These are phyloP conservation scores for Montipora sp. DNA, from an alignment of 64 coral and sea anemone species.

Conservation along the genomic window DNA sequence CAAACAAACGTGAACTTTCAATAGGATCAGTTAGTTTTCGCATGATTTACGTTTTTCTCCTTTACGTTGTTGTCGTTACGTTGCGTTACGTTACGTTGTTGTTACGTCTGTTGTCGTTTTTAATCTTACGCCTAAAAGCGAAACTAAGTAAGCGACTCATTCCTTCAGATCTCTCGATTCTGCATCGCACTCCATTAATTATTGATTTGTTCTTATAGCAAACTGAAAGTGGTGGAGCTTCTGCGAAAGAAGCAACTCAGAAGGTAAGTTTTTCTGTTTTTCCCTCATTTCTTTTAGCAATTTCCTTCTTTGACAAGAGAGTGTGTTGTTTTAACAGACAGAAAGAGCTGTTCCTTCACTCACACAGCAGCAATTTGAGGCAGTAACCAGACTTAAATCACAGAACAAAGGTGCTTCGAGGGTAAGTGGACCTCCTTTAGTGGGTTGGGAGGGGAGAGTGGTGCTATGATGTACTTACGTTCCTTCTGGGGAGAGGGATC, in stretches of 20 bases:
- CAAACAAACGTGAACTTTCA: too few relatives aligned
- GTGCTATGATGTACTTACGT: not conserved
- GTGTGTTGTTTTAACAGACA: not conserved
- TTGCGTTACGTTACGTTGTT: too few relatives aligned
- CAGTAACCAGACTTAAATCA: constrained; percentile 37
- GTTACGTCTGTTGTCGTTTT: too few relatives aligned
- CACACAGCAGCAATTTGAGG: constrained; percentile 55
- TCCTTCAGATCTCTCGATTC: not conserved
- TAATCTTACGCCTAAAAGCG: too few relatives aligned
- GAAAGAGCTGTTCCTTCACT: constrained; percentile 33
- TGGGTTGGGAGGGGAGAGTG: not conserved
- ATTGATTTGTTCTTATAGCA: not conserved
- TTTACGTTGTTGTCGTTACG: too few relatives aligned
- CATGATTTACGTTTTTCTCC: too few relatives aligned
- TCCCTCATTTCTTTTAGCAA: not conserved
- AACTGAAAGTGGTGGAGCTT: not conserved
- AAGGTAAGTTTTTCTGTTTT: not conserved
- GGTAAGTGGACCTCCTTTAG: constrained; percentile 29
- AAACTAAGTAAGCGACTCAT: too few relatives aligned
- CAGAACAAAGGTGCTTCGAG: constrained; percentile 71
- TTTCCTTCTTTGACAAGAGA: not conserved
- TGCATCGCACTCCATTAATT: not conserved
- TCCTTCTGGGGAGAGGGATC: not conserved
- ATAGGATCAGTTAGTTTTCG: too few relatives aligned
- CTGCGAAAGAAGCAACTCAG: not conserved